phyloP scores from a whole-genome alignment of 1,140 invertebrate genomes.

The Cecropterus lyciades region DNA sequence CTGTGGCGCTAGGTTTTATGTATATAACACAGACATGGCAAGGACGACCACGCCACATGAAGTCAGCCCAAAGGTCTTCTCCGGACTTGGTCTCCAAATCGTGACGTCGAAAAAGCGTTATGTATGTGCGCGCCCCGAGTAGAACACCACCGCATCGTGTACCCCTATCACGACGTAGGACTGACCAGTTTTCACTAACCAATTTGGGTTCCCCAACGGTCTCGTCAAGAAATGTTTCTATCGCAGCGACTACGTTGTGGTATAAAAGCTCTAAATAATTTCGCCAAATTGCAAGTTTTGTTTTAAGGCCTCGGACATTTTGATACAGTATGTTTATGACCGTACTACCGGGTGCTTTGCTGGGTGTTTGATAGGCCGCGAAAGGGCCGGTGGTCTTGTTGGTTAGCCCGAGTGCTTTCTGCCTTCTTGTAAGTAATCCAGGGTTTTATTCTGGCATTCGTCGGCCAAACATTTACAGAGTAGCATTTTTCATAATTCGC shows the following conservation, averaged over 20 bases:
- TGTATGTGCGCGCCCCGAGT: not conserved
- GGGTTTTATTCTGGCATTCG: not conserved
- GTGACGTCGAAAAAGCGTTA: constrained; percentile 6
- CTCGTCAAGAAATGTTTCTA: constrained; percentile 12
- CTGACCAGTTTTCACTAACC: not conserved
- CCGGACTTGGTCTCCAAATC: constrained; percentile 25
- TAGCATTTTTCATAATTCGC: constrained; percentile 5
- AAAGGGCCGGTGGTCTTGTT: not conserved
- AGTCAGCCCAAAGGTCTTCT: constrained; percentile 28
- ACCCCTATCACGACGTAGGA: constrained; percentile 16
- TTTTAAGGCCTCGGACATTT: constrained; percentile 3
- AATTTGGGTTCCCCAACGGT: not conserved
- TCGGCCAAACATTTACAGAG: constrained; percentile 10
- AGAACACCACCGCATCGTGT: not conserved
- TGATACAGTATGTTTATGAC: not conserved
- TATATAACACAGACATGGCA: constrained; percentile 3
- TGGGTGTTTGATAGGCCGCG: not conserved
- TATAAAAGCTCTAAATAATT: not conserved
- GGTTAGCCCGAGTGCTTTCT: not conserved
- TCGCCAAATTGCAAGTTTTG: not conserved
- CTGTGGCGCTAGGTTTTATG: constrained; percentile 22
- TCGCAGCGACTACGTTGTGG: constrained; percentile 7
- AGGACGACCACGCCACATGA: constrained; percentile 4
- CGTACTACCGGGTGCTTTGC: not conserved
- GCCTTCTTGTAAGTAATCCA: not conserved